A percentile compares a stretch with the other conserved stretches of the same genome.
Conservation (phyloP, 2,888 invertebrate genomes). For the Halictus quadricinctus region DNA sequence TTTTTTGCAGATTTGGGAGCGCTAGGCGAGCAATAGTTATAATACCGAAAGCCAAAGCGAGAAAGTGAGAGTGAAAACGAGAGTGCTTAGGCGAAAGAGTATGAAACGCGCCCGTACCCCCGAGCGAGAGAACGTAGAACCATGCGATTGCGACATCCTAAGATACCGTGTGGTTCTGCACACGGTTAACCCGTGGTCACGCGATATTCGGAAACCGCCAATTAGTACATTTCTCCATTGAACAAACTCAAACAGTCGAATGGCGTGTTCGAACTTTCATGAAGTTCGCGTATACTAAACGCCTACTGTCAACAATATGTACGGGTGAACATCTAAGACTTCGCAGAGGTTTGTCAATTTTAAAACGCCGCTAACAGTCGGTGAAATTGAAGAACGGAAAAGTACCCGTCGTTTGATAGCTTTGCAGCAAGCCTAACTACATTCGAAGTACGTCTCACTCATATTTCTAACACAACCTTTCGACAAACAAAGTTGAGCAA, state of each 20-base stretch:
- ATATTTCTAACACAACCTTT: too few species aligned
- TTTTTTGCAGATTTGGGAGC: background rate
- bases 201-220: background rate
- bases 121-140: slow-evolving; percentile 11
- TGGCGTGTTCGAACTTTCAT: background rate
- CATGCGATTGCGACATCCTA: slow-evolving; percentile 36
- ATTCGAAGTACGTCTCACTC: background rate
- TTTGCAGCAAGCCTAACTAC: background rate
- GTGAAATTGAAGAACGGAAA: background rate
- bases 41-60: slow-evolving; percentile 49
- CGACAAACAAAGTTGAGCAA: too few species aligned
- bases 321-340: background rate
- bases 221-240: background rate
- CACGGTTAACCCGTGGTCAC: background rate
- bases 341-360: background rate
- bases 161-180: slow-evolving; percentile 5
- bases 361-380: background rate
- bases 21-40: slow-evolving; percentile 5
- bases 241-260: background rate
- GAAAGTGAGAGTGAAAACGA: slow-evolving; percentile 53
- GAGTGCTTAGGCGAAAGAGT: slow-evolving; percentile 21
- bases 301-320: background rate
- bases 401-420: background rate
- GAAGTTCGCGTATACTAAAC: background rate
- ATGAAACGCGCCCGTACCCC: background rate